Evolutionary conservation across 2,113 vertebrate species (phyloP).

Genomic region (Nannospalax galili): DNA sequence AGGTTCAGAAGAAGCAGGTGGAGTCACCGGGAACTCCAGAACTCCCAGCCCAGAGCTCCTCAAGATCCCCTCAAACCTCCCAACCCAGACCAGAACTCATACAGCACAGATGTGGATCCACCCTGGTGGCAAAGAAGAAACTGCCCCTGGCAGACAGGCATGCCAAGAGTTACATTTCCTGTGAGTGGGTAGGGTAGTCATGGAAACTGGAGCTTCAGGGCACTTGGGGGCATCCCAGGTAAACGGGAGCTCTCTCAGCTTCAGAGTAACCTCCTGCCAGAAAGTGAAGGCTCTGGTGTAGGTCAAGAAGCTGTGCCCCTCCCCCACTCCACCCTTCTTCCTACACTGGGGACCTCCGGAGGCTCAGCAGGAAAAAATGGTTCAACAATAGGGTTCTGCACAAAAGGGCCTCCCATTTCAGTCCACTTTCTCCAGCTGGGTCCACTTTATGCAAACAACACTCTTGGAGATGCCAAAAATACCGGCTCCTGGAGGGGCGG

Average conservation of each 20-base stretch:
- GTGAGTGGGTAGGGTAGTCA: conserved; percentile 52
- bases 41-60: not conserved
- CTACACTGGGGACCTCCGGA: conserved; percentile 41
- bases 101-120: too few species aligned
- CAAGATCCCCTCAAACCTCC: not conserved
- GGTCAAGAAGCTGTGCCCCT: conserved; percentile 31
- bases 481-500: conserved; percentile 41
- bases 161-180: conserved; percentile 58
- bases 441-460: conserved; percentile 81
- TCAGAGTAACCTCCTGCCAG: not conserved
- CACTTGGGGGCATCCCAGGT: conserved; percentile 43
- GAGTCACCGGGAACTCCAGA: not conserved
- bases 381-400: conserved; percentile 85
- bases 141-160: not conserved
- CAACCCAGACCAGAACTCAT: not conserved
- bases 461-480: conserved; percentile 64
- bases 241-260: not conserved
- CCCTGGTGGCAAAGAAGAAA: not conserved
- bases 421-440: conserved; percentile 87
- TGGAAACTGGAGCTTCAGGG: conserved; percentile 45
- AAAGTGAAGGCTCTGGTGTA: not conserved
- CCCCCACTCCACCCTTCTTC: conserved; percentile 66
- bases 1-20: not conserved
- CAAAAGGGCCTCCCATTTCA: conserved; percentile 89
- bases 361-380: conserved; percentile 42